Conservation (phyloP, 2,797 vertebrate species). For the Otolemur crassicaudatus region DNA sequence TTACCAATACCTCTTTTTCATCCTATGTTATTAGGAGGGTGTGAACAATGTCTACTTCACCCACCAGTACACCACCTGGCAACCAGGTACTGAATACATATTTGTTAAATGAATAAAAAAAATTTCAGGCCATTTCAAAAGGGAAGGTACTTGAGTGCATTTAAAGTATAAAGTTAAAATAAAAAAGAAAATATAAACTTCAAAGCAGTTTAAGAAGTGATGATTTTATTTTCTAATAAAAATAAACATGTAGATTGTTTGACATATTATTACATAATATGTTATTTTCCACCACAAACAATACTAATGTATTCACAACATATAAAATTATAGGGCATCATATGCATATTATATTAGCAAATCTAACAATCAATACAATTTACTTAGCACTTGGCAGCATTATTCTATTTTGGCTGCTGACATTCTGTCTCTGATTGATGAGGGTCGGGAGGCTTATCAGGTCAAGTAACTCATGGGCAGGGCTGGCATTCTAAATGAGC, state of each 20-base stretch:
- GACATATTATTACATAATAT: not conserved
- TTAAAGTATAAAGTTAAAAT: slow-evolving; percentile 42
- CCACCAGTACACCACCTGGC: not conserved
- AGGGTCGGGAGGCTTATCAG: not conserved
- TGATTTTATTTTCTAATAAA: slow-evolving; percentile 36
- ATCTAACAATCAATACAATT: not conserved
- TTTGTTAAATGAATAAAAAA: not conserved
- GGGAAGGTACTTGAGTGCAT: not conserved
- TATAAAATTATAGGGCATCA: not conserved
- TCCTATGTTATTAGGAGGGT: not conserved
- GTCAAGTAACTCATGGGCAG: not conserved
- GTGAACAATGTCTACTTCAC: not conserved
- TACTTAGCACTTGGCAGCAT: not conserved
- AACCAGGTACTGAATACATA: not conserved
- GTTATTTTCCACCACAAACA: slow-evolving; percentile 11
- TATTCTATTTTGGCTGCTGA: not conserved
- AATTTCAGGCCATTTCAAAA: slow-evolving; percentile 18
- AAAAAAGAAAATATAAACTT: slow-evolving; percentile 7
- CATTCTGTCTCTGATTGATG: not conserved
- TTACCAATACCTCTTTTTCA: not conserved
- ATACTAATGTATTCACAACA: not conserved
- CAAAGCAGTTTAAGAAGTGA: not conserved
- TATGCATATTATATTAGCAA: not conserved
- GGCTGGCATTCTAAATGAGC: not conserved
- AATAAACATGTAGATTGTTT: slow-evolving; percentile 28